Evolutionary conservation across 2,113 vertebrate genomes (phyloP), one percentile per base, ranked within the genome.

Genomic region (Burhinus bistriatus): DNA sequence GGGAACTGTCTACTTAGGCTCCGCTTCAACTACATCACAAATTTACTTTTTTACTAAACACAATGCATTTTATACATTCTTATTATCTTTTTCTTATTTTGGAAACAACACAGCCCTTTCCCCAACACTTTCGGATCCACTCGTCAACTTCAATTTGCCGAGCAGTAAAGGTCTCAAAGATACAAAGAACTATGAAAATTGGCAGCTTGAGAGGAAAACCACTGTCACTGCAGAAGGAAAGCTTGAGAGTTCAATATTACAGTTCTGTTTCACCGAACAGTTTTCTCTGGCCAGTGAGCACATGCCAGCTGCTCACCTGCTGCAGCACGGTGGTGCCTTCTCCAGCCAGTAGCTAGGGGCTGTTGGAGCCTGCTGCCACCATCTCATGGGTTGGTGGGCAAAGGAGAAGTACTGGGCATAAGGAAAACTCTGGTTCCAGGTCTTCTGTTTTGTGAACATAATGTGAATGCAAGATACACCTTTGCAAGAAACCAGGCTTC

Each of bases 201-300:
- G 2, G 12, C 61, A 83, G 9, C 27, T n/a, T 61, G 51, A 36
- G 29, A 90, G 23, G 14, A 66, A 80, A 90, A 44, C 9, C 71
- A 29, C 27, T 47, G 40, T 54, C 12, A 5, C 34, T 65, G 40
- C 9, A 40, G 34, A 57, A 89, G 12, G 34, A 77, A 90, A 34
- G 20, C 20, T 0, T 20, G 22, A 23, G 69, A 59, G 20, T 44
- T 14, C 32, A 23, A 6, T 30, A 12, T 13, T 23, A 12, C 0
- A 25, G 15, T 32, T 83, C 27, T 25, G 0, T 64, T 64, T 38
- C 47, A 73, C 16, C 7, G 40, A 52, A 26, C 1, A 11, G 23
- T 2, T 66, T 51, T 20, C 58, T 9, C 58, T n/a, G 55, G 12
- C 19, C 25, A 15, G 49, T 9, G 32, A 76, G 61, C 4, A 1